These are phyloP conservation scores for Chalcis sispes DNA, from an alignment of 2,888 invertebrate genomes.

Conservation along the genomic window DNA sequence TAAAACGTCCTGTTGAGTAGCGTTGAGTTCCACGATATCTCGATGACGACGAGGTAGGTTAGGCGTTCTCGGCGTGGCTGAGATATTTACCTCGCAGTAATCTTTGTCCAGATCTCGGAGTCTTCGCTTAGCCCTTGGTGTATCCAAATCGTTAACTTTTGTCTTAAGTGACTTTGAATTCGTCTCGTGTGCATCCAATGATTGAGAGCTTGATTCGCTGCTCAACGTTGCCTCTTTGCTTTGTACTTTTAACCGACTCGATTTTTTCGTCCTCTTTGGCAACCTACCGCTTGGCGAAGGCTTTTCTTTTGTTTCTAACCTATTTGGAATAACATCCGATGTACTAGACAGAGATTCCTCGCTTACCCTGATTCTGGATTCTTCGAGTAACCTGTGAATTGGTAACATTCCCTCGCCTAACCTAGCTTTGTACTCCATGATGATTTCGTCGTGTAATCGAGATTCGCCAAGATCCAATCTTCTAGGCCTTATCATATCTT, in stretches of 20 bases:
- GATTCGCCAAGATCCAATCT: constrained; percentile 58
- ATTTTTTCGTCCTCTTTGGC: neutral
- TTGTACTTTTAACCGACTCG: neutral
- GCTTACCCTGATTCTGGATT: constrained; percentile 67
- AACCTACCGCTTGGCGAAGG: neutral
- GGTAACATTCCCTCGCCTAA: constrained; percentile 68
- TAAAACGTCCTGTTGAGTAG: neutral
- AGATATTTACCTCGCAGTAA: constrained; percentile 49
- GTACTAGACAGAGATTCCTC: constrained; percentile 38
- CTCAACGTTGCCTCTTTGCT: neutral
- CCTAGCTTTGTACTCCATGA: constrained; percentile 67
- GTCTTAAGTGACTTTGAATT: constrained; percentile 27
- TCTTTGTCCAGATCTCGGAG: constrained; percentile 48
- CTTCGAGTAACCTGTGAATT: constrained; percentile 69
- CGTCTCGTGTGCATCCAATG: constrained; percentile 44
- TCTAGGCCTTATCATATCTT: constrained; percentile 46
- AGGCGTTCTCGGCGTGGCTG: constrained; percentile 57
- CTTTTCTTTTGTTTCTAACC: constrained; percentile 24
- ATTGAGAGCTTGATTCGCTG: constrained; percentile 43
- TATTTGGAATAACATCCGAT: constrained; percentile 54
- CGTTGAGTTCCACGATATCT: constrained; percentile 61
- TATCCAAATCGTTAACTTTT: constrained; percentile 51
- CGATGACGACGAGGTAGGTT: constrained; percentile 51
- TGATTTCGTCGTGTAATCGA: constrained; percentile 67
- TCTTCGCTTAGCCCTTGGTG: constrained; percentile 9